phyloP scores from a whole-genome alignment of 1,140 invertebrate genomes.

The Neodiprion fabricii region DNA sequence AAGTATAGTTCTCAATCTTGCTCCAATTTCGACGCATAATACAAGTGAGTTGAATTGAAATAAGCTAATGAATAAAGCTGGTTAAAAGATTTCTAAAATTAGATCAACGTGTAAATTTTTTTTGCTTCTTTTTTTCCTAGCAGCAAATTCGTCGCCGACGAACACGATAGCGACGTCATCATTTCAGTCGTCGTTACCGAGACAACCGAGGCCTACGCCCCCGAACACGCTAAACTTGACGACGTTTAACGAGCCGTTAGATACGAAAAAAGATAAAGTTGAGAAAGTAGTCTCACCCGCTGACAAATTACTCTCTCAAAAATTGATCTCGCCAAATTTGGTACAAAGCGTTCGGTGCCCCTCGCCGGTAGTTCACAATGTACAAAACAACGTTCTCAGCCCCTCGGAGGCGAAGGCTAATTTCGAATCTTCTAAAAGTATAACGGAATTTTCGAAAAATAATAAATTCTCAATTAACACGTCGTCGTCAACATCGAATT shows the following conservation, averaged over 20 bases:
- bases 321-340: constrained; percentile 56
- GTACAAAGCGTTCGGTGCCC: constrained; percentile 56
- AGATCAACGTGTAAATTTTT: constrained; percentile 21
- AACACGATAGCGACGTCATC: constrained; percentile 50
- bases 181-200: constrained; percentile 49
- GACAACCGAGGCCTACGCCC: constrained; percentile 78
- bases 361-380: constrained; percentile 56
- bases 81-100: background rate
- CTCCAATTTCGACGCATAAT: constrained; percentile 65
- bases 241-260: constrained; percentile 57
- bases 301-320: constrained; percentile 51
- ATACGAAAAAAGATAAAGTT: constrained; percentile 42
- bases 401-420: constrained; percentile 50
- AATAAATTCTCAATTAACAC: constrained; percentile 42
- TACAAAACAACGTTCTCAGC: constrained; percentile 65
- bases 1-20: constrained; percentile 78
- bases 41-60: constrained; percentile 37
- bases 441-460: constrained; percentile 40
- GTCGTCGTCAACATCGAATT: constrained; percentile 39
- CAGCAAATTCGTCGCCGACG: constrained; percentile 49
- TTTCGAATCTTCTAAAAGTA: constrained; percentile 34
- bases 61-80: background rate
- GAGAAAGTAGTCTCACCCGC: constrained; percentile 48
- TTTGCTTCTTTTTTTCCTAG: constrained; percentile 17
- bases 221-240: constrained; percentile 81